phyloP scores from a whole-genome alignment of 2,888 invertebrate genomes.

The Lysandra coridon region DNA sequence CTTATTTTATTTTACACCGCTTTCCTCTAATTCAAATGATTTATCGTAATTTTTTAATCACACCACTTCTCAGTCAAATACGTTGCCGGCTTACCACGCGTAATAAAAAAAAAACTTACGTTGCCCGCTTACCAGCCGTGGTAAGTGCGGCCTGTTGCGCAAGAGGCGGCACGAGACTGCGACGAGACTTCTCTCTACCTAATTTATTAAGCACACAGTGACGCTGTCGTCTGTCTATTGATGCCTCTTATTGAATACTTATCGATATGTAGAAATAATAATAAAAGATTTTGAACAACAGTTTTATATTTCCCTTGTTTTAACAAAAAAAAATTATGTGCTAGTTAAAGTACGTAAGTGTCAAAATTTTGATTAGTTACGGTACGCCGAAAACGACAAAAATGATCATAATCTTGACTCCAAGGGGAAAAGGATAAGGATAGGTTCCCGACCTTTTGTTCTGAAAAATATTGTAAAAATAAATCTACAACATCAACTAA shows the following conservation, averaged over 20 bases:
- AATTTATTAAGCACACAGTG: slow-evolving; percentile 67
- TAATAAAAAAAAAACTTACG: slow-evolving; percentile 36
- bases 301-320: too few species aligned
- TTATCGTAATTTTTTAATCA: not conserved
- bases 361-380: too few species aligned
- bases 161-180: slow-evolving; percentile 73
- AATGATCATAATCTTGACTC: too few species aligned
- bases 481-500: too few species aligned
- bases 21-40: not conserved
- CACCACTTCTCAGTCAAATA: not conserved
- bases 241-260: slow-evolving; percentile 31
- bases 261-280: slow-evolving; percentile 29
- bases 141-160: slow-evolving; percentile 66
- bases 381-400: too few species aligned
- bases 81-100: not conserved
- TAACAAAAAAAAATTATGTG: too few species aligned
- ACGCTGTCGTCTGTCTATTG: slow-evolving; percentile 34
- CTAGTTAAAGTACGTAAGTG: too few species aligned
- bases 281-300: not conserved
- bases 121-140: slow-evolving; percentile 41
- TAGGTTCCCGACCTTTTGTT: too few species aligned
- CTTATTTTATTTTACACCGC: not conserved
- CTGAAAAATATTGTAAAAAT: too few species aligned
- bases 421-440: too few species aligned
- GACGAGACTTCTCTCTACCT: slow-evolving; percentile 60